A percentile compares a stretch with the other conserved stretches of the same genome.
These are phyloP conservation scores for Galeruca laticollis DNA, from an alignment of 2,888 invertebrate species.

Conservation along the genomic window DNA sequence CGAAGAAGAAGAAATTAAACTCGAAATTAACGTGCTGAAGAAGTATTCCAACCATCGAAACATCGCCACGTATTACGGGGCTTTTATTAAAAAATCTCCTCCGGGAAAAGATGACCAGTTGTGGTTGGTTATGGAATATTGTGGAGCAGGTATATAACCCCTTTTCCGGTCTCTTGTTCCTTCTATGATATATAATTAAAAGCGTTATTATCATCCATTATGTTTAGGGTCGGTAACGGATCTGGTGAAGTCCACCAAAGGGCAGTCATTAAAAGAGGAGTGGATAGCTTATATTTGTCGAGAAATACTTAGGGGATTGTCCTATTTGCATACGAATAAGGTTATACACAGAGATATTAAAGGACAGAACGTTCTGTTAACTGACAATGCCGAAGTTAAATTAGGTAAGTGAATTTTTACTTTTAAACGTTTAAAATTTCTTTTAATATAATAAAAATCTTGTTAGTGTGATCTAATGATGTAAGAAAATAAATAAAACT, in stretches of 20 bases:
- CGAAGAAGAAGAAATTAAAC: constrained; percentile 99
- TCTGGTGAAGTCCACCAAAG: constrained; percentile 99
- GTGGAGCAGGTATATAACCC: constrained; percentile 98
- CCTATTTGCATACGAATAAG: constrained; percentile 98
- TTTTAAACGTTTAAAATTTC: too few species aligned
- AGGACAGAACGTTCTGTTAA: constrained; percentile 98
- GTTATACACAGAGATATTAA: constrained; percentile 99
- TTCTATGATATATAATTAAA: background rate
- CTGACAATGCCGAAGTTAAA: constrained; percentile 99
- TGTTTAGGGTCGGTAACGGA: constrained; percentile 92
- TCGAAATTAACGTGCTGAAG: constrained; percentile 99
- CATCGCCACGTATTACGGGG: constrained; percentile 99
- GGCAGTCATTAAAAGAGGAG: constrained; percentile 97
- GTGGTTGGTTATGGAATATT: constrained; percentile 99
- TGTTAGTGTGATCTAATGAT: too few species aligned
- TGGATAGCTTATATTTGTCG: constrained; percentile 99
- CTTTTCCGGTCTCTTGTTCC: too few species aligned
- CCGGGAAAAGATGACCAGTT: constrained; percentile 99
- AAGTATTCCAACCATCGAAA: constrained; percentile 99
- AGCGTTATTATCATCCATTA: background rate
- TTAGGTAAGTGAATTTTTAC: constrained; percentile 74
- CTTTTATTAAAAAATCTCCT: constrained; percentile 99
- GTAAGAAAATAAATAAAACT: too few species aligned
- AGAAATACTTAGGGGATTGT: constrained; percentile 94
- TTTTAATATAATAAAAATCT: too few species aligned